phyloP scores from a whole-genome alignment of 2,888 invertebrate species.

The Scotopteryx bipunctaria region DNA sequence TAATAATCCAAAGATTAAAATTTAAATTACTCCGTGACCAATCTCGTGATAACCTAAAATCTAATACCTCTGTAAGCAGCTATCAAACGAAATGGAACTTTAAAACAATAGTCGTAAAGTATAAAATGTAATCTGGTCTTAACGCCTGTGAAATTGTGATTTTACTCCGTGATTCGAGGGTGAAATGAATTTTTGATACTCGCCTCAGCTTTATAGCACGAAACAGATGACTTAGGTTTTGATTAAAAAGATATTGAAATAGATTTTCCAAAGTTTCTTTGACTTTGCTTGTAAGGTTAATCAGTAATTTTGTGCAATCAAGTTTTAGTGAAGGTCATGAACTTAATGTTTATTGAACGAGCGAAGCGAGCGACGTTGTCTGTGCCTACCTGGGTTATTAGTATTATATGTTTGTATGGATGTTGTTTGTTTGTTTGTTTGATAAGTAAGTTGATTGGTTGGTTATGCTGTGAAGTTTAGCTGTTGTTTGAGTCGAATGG shows the following conservation, averaged over 20 bases:
- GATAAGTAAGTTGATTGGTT: too few relatives aligned
- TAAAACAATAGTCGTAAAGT: constrained; percentile 53
- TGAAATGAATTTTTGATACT: constrained; percentile 59
- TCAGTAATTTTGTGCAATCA: too few relatives aligned
- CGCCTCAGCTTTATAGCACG: constrained; percentile 47
- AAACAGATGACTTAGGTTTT: constrained; percentile 40
- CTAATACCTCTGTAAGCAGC: constrained; percentile 19
- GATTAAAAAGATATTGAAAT: constrained; percentile 34
- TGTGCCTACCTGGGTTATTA: too few relatives aligned
- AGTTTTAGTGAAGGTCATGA: too few relatives aligned
- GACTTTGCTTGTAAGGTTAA: constrained; percentile 4
- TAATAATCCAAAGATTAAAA: constrained; percentile 7
- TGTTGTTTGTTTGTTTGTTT: too few relatives aligned
- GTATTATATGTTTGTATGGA: too few relatives aligned
- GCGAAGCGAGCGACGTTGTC: too few relatives aligned
- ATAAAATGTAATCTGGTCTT: constrained; percentile 53
- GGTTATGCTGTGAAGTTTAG: too few relatives aligned
- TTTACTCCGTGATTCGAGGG: constrained; percentile 37
- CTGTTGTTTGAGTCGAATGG: too few relatives aligned
- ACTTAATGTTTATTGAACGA: too few relatives aligned
- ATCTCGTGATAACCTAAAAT: constrained; percentile 22
- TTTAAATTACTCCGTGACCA: constrained; percentile 21
- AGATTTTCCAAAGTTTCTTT: constrained; percentile 9
- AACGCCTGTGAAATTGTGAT: constrained; percentile 48
- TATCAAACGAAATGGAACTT: constrained; percentile 48